These are phyloP conservation scores for Drosophila pallidifrons DNA, from an alignment of 1,140 invertebrate genomes.

Conservation along the genomic window DNA sequence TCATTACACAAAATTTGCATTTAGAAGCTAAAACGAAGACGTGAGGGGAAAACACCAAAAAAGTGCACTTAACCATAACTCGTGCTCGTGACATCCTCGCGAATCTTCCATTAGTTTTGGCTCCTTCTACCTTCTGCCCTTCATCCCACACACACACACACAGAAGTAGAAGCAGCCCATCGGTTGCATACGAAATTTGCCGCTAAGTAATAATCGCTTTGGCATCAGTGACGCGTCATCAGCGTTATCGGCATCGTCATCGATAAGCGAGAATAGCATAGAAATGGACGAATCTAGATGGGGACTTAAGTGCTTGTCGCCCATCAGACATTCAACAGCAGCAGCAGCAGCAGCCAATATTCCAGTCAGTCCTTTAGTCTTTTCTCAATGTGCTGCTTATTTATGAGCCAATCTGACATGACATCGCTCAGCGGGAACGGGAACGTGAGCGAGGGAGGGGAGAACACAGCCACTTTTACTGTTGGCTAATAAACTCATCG, in stretches of 20 bases:
- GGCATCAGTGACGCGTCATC: slow-evolving; percentile 34
- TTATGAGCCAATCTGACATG: slow-evolving; percentile 51
- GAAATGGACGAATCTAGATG: slow-evolving; percentile 36
- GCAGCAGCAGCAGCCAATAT: slow-evolving; percentile 2
- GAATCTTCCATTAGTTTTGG: slow-evolving; percentile 71
- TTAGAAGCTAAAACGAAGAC: slow-evolving; percentile 60
- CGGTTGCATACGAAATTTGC: slow-evolving; percentile 69
- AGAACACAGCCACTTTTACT: neutral
- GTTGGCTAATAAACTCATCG: slow-evolving; percentile 76
- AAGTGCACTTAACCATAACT: slow-evolving; percentile 83
- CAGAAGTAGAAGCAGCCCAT: slow-evolving; percentile 2
- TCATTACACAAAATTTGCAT: slow-evolving; percentile 83
- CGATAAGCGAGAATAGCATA: slow-evolving; percentile 43
- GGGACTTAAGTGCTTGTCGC: slow-evolving; percentile 51
- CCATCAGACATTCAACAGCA: slow-evolving; percentile 22
- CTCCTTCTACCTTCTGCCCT: neutral
- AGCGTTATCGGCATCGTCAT: slow-evolving; percentile 41
- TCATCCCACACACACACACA: neutral
- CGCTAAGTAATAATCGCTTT: slow-evolving; percentile 47
- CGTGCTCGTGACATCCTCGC: slow-evolving; percentile 69
- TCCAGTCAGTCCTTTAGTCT: neutral
- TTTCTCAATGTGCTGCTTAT: slow-evolving; percentile 38
- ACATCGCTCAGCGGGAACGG: neutral
- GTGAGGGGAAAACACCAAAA: slow-evolving; percentile 40
- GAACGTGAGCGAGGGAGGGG: neutral